These are phyloP conservation scores for Ectemnius lituratus DNA, from an alignment of 2,888 invertebrate species.

Conservation along the genomic window DNA sequence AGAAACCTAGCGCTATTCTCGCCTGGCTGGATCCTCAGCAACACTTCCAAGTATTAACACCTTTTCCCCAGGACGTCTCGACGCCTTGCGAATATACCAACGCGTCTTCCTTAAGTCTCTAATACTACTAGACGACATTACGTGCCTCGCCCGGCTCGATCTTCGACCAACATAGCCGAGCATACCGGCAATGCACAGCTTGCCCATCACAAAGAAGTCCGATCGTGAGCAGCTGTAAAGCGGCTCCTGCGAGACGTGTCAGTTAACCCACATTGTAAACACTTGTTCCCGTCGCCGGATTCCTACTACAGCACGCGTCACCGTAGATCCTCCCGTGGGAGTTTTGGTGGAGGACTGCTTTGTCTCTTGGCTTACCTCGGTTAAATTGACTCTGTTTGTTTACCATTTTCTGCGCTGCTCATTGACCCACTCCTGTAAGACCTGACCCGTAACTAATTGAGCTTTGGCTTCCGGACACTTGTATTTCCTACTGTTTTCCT, in stretches of 20 bases:
- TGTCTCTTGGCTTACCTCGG: too few species aligned
- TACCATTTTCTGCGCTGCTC: too few species aligned
- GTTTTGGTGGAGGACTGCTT: not conserved
- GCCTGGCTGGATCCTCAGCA: conserved; percentile 53
- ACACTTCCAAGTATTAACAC: conserved; percentile 52
- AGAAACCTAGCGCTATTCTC: conserved; percentile 55
- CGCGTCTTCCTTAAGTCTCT: conserved; percentile 7
- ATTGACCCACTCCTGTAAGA: too few species aligned
- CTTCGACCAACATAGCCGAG: too few species aligned
- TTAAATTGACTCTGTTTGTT: too few species aligned
- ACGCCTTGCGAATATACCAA: conserved; percentile 21
- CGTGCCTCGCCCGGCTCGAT: conserved; percentile 14
- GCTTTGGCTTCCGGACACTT: too few species aligned
- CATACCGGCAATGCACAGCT: too few species aligned
- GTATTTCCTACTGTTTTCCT: too few species aligned
- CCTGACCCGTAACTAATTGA: too few species aligned
- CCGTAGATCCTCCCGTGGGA: not conserved
- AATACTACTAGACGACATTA: conserved; percentile 19
- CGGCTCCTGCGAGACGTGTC: not conserved
- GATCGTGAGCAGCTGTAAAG: not conserved
- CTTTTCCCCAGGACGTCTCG: conserved; percentile 31
- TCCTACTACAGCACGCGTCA: not conserved
- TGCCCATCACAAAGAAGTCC: too few species aligned
- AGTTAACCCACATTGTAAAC: not conserved
- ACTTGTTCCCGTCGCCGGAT: not conserved